Evolutionary conservation across 2,888 invertebrate genomes (phyloP).

Genomic region (Gastrophysa polygoni): DNA sequence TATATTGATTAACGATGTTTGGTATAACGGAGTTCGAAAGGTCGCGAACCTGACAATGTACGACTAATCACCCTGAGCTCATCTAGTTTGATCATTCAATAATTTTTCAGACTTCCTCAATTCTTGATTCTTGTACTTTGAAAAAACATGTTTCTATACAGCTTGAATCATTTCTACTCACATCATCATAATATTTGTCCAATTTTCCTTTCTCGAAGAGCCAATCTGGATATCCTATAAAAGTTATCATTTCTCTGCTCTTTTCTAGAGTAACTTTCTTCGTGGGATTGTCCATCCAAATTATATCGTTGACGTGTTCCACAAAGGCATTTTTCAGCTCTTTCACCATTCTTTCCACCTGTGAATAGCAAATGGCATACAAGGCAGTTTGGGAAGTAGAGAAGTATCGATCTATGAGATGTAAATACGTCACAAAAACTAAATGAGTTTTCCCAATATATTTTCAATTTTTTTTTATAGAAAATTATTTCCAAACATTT

Average conservation of each 20-base stretch:
- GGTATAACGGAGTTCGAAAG: too few species aligned
- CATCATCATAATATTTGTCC: slow-evolving; percentile 71
- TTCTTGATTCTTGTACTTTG: too few species aligned
- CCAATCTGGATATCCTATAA: slow-evolving; percentile 82
- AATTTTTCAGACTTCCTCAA: too few species aligned
- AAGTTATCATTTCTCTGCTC: slow-evolving; percentile 73
- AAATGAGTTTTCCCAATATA: too few species aligned
- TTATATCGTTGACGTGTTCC: slow-evolving; percentile 66
- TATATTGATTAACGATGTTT: too few species aligned
- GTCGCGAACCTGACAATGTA: too few species aligned
- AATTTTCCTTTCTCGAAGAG: slow-evolving; percentile 69
- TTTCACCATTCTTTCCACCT: slow-evolving; percentile 75
- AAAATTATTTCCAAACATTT: too few species aligned
- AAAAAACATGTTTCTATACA: too few species aligned
- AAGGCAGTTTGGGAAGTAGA: background rate
- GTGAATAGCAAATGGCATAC: slow-evolving; percentile 25
- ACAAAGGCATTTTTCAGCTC: slow-evolving; percentile 75
- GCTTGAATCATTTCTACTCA: slow-evolving; percentile 48
- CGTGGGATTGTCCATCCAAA: slow-evolving; percentile 80
- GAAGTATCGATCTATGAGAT: background rate
- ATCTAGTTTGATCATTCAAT: too few species aligned
- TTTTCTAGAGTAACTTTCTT: slow-evolving; percentile 77
- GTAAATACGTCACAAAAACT: too few species aligned
- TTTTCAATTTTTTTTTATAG: too few species aligned
- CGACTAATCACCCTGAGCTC: too few species aligned